Conservation (phyloP, 2,113 vertebrate genomes). For the Istiophorus platypterus region DNA sequence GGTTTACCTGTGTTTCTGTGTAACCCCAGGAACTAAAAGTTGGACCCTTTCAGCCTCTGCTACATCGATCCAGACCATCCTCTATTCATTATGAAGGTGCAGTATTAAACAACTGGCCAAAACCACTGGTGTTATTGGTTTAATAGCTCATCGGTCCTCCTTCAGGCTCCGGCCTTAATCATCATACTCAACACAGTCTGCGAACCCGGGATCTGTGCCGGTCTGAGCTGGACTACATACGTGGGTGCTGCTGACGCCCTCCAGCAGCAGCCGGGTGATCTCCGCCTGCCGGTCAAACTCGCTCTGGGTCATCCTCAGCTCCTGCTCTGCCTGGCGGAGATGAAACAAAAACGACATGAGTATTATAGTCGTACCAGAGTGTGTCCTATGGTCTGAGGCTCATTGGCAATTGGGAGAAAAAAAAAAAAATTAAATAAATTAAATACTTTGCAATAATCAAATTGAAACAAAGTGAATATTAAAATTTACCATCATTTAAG, state of each 20-base stretch:
- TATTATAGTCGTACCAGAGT: too few species aligned
- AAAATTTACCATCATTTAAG: background rate
- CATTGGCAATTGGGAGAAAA: too few species aligned
- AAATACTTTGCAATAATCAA: background rate
- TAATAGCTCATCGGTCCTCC: too few species aligned
- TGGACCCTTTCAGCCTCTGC: background rate
- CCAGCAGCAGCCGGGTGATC: constrained; percentile 96
- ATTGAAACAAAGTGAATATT: background rate
- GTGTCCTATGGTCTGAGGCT: too few species aligned
- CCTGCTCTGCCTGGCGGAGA: constrained; percentile 91
- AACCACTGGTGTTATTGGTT: background rate
- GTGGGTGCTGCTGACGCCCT: constrained; percentile 97
- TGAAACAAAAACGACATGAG: background rate
- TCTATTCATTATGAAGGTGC: background rate
- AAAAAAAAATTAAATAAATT: too few species aligned
- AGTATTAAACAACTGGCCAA: background rate
- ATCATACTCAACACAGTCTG: background rate
- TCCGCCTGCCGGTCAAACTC: constrained; percentile 98
- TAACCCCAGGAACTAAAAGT: background rate
- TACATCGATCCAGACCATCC: too few species aligned
- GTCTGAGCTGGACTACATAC: constrained; percentile 80
- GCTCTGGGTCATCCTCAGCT: constrained; percentile 96
- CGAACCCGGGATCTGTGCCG: background rate
- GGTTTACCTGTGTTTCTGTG: background rate
- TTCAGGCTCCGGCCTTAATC: too few species aligned